Percentiles rank a stretch among this genome's conserved stretches.
Conservation (phyloP, 92 coral and sea anemone species). For the Chrysogorgia sp. region DNA sequence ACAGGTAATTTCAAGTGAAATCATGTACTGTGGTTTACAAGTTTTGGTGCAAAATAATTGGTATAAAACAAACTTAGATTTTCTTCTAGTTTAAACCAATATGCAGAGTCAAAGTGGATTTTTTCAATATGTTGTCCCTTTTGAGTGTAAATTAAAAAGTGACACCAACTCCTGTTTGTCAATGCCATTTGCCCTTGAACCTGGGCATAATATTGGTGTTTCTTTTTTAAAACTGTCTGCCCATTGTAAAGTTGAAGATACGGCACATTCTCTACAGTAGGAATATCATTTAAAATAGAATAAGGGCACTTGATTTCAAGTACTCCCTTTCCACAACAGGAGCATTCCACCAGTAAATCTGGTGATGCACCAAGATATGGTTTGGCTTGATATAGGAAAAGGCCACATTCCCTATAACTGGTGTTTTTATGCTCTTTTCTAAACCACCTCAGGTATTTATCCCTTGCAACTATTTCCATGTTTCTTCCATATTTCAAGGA, state of each 20-base stretch:
- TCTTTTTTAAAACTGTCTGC: slow-evolving; percentile 2
- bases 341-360: slow-evolving; percentile 21
- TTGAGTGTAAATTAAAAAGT: slow-evolving; percentile 40
- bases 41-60: no score
- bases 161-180: slow-evolving; percentile 48
- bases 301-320: slow-evolving; percentile 4
- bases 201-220: slow-evolving; percentile 49
- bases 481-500: slow-evolving; percentile 33
- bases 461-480: slow-evolving; percentile 35
- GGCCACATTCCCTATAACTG: slow-evolving; percentile 25
- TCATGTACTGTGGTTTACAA: no score
- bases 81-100: no score
- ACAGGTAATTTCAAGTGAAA: no score
- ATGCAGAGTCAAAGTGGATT: no score
- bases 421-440: slow-evolving; percentile 8
- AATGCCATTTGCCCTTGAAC: slow-evolving; percentile 50
- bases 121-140: slow-evolving; percentile 42
- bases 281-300: slow-evolving; percentile 11
- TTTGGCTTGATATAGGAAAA: slow-evolving; percentile 11
- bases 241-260: slow-evolving; percentile 1
- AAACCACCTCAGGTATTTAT: background rate
- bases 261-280: slow-evolving; percentile 18
- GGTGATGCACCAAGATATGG: slow-evolving; percentile 34
- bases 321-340: slow-evolving; percentile 12
- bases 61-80: no score